Conservation (phyloP, 2,797 vertebrate genomes). For the Mus spretus region DNA sequence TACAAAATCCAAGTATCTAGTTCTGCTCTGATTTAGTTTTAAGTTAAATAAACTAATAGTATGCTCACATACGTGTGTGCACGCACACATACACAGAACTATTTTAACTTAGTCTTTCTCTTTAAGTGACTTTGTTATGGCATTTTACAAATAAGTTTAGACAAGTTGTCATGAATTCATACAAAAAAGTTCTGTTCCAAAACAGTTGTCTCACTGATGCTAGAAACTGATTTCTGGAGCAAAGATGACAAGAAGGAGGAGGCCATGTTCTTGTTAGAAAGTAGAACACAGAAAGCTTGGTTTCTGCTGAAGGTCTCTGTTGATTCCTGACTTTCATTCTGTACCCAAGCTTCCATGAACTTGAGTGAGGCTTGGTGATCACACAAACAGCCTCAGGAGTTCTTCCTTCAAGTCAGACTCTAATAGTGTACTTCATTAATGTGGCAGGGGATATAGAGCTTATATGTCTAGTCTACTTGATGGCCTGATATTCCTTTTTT, state of each 20-base stretch:
- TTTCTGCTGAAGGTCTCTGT: conserved; percentile 25
- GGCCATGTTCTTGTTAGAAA: conserved; percentile 5
- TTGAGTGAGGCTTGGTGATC: neutral
- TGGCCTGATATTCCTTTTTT: neutral
- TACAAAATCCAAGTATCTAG: neutral
- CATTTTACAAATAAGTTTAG: conserved; percentile 37
- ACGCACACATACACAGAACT: neutral
- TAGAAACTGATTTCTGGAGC: neutral
- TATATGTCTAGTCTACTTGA: neutral
- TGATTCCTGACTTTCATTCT: conserved; percentile 10
- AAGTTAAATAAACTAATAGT: neutral
- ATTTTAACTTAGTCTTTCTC: conserved; percentile 44
- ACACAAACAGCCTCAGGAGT: neutral
- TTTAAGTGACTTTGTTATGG: conserved; percentile 10
- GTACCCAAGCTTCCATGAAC: neutral
- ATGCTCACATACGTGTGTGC: no score
- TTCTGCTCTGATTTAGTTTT: conserved; percentile 13
- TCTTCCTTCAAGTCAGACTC: neutral
- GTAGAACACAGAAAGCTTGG: neutral
- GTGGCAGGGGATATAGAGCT: neutral
- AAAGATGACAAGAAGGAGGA: neutral
- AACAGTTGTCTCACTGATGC: neutral
- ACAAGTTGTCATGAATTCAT: conserved; percentile 48
- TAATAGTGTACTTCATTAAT: neutral
- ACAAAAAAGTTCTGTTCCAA: neutral